These are phyloP conservation scores for Theonella swinhoei DNA, from an alignment of 37 sponge, comb jelly and placozoan species.

Conservation along the genomic window DNA sequence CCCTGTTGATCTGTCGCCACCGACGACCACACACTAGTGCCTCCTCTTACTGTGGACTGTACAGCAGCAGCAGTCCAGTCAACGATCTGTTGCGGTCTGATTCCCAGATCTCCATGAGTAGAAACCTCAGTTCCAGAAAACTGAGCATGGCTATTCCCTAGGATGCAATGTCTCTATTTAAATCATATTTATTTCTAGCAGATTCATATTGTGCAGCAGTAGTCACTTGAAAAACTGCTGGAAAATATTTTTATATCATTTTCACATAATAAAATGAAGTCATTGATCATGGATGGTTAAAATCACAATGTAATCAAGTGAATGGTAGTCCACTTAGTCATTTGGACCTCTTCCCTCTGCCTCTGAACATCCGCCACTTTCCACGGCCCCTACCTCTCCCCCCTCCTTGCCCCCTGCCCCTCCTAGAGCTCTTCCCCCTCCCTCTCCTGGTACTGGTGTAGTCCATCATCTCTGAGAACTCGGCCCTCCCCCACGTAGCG, in stretches of 20 bases:
- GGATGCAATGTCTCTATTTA: background rate
- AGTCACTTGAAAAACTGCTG: background rate
- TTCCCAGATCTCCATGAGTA: background rate
- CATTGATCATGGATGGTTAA: background rate
- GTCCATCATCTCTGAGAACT: too few relatives aligned
- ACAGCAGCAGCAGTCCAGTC: background rate
- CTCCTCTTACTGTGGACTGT: background rate
- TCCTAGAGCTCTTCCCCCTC: background rate
- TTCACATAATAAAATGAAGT: too few relatives aligned
- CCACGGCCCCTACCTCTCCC: background rate
- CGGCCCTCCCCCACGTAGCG: background rate
- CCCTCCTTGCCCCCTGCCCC: background rate
- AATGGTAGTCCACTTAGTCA: too few relatives aligned
- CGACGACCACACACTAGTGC: background rate
- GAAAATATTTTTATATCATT: background rate
- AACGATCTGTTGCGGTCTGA: background rate
- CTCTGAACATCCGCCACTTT: background rate
- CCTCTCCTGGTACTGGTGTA: background rate
- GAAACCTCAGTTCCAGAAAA: background rate
- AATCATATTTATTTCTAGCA: background rate
- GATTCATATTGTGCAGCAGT: background rate
- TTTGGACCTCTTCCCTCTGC: too few relatives aligned
- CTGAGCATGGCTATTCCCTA: background rate
- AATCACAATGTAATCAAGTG: background rate
- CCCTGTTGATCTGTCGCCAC: conserved; percentile 36